Evolutionary conservation across 1,140 invertebrate genomes (phyloP).

Genomic region (Tetragnatha versicolor): DNA sequence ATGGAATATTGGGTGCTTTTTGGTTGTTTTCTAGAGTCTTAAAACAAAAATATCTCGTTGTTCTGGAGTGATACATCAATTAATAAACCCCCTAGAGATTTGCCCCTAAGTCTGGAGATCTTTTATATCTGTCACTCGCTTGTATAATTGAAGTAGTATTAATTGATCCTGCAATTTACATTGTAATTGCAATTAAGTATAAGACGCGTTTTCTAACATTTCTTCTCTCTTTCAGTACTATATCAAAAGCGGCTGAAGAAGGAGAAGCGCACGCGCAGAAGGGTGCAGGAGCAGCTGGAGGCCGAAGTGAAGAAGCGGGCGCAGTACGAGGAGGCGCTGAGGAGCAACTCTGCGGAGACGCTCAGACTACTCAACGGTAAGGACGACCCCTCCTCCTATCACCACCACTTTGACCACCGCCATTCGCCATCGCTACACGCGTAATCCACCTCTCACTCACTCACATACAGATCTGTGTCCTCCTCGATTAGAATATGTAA

Average conservation of each 20-base stretch:
- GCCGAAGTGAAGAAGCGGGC: slow-evolving; percentile 77
- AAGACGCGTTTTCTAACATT: neutral
- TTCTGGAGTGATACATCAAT: too few species aligned
- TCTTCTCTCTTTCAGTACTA: slow-evolving; percentile 73
- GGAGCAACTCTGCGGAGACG: slow-evolving; percentile 76
- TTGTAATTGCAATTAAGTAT: neutral
- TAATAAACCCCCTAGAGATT: too few species aligned
- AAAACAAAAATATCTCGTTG: too few species aligned
- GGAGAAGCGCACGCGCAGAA: slow-evolving; percentile 80
- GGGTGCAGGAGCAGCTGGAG: slow-evolving; percentile 84
- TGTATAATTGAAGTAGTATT: neutral
- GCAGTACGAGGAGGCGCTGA: slow-evolving; percentile 80
- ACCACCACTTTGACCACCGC: too few species aligned
- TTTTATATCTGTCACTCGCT: too few species aligned
- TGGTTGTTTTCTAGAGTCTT: too few species aligned
- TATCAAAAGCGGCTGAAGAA: slow-evolving; percentile 87
- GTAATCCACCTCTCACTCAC: neutral
- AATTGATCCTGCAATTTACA: neutral
- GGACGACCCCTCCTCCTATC: too few species aligned
- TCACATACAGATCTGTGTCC: too few species aligned
- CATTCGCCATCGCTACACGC: neutral
- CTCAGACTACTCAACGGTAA: slow-evolving; percentile 80
- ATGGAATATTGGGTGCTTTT: too few species aligned
- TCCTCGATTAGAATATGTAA: too few species aligned
- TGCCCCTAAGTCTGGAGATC: too few species aligned